Evolutionary conservation across 2,888 invertebrate species (phyloP).

Genomic region (Lasioglossum morio): DNA sequence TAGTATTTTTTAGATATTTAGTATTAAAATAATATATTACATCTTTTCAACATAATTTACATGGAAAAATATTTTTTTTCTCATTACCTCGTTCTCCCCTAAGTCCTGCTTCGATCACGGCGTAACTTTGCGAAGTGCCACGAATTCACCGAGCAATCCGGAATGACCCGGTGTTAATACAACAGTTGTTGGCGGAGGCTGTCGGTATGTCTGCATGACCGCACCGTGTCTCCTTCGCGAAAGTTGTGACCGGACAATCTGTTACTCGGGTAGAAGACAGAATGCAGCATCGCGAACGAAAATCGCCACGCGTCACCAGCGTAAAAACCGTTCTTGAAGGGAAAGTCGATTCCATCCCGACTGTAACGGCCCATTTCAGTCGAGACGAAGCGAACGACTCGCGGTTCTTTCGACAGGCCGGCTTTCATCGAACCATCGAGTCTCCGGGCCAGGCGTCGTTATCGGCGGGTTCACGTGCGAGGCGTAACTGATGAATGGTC

Average conservation of each 20-base stretch:
- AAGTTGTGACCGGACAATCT: background rate
- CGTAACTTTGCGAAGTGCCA: background rate
- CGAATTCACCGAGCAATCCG: background rate
- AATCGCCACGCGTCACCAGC: too few relatives aligned
- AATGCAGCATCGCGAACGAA: background rate
- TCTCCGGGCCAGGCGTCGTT: slow-evolving; percentile 65
- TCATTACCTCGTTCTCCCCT: background rate
- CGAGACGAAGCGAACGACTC: slow-evolving; percentile 25
- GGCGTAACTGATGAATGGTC: slow-evolving; percentile 76
- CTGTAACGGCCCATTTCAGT: background rate
- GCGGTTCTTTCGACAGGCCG: slow-evolving; percentile 52
- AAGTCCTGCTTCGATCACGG: background rate
- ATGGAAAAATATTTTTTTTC: too few relatives aligned
- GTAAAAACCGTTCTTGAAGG: background rate
- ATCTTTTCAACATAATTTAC: too few relatives aligned
- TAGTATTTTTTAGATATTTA: too few relatives aligned
- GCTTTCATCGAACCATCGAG: slow-evolving; percentile 64
- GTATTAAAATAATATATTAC: too few relatives aligned
- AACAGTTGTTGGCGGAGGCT: background rate
- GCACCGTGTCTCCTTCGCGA: background rate
- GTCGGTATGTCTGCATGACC: too few relatives aligned
- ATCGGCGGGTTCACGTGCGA: slow-evolving; percentile 71
- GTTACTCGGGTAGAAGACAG: slow-evolving; percentile 4
- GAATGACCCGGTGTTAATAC: background rate
- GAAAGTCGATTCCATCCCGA: slow-evolving; percentile 1